Evolutionary conservation across 2,797 vertebrate species (phyloP), one percentile per base, ranked within the genome.

Genomic region (Tachyglossus aculeatus): DNA sequence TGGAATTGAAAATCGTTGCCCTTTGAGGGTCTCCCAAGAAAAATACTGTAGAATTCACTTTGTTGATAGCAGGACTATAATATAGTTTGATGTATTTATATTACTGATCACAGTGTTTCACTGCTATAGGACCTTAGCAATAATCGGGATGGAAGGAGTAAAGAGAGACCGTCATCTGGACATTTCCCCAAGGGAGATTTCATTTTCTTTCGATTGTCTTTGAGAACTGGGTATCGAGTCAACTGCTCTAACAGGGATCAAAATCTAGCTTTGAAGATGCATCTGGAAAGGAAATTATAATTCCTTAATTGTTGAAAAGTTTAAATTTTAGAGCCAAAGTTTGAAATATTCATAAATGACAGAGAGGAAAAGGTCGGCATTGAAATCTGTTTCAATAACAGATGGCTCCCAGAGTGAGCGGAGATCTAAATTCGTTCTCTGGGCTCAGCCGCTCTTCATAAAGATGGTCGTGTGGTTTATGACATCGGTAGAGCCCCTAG

Each of bases 251-350:
- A 74, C 27, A 57, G 61, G 64, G 53, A 44, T 47, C 45, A 71
- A 55, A 65, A 76, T 66, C 84, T 67, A 69, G 75, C 76, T 67
- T 73, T 74, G 78, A 71, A 57, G 82, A 88, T 80, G 75, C 63
- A 60, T 69, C 80, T 5, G 73, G 74, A 69, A 82, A 81, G 83
- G 67, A 69, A 85, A 75, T 79, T 84, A 84, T 77, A 85, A 86
- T 84, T 51, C 37, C 78, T 82, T 88, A 78, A 48, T 75, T 83
- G 84, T 83, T 88, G 73, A 56, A 80, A 82, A 91, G 87, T 87
- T 91, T 85, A 79, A 80, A 41, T 90, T 89, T 83, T 82, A 70
- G 44, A 44, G 77, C 79, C 81, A 79, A 88, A 81, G 74, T 89
- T 83, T 87, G 84, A 88, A 83, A 73, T 81, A 73, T 71, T 43